Conservation (phyloP, 2,888 invertebrate species). For the Coelogynopora nodosa region DNA sequence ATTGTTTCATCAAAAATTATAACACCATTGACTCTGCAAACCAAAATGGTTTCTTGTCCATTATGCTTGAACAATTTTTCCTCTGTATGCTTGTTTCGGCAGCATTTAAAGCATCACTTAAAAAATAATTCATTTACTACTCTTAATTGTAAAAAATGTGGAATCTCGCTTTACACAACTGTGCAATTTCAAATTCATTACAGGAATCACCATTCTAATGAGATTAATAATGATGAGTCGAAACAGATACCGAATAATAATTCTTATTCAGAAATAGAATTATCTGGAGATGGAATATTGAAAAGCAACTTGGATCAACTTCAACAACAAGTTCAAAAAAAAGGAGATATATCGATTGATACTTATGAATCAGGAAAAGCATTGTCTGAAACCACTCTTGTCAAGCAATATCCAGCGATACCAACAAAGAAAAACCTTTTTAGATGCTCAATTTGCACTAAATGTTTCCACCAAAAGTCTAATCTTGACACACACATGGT, state of each 20-base stretch:
- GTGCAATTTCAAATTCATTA: background rate
- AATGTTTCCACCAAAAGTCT: constrained; percentile 38
- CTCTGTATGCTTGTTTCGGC: background rate
- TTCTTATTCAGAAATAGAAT: no score
- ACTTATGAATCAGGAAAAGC: constrained; percentile 5
- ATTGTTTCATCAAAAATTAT: no score
- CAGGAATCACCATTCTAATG: no score
- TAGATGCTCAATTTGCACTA: constrained; percentile 31
- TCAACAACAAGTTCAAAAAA: no score
- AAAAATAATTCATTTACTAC: background rate
- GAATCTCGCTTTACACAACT: background rate
- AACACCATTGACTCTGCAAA: background rate
- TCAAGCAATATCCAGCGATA: constrained; percentile 11
- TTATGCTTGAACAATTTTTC: background rate
- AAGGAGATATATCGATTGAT: no score
- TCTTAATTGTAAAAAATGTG: background rate
- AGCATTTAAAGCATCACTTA: background rate
- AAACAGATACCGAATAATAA: no score
- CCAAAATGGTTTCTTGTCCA: background rate
- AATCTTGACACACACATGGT: constrained; percentile 36
- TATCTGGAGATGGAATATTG: no score
- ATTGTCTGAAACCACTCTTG: constrained; percentile 13
- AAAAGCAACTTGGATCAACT: no score
- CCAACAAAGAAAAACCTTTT: background rate
- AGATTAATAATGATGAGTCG: no score